phyloP scores from a whole-genome alignment of 2,888 invertebrate species.

The Dendrolimus houi region DNA sequence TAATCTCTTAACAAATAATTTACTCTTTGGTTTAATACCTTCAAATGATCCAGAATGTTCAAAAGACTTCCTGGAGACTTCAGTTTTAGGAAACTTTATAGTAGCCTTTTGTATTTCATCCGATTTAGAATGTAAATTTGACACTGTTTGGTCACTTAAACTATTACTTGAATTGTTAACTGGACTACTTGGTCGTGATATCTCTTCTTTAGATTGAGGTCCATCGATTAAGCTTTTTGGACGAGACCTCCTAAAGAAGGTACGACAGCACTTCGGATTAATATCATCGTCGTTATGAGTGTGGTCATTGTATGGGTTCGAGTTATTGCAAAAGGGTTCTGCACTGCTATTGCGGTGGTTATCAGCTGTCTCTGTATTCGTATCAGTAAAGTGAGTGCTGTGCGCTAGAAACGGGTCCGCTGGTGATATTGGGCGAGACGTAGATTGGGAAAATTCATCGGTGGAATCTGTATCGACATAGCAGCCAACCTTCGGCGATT shows the following conservation, averaged over 20 bases:
- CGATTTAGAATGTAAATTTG: constrained; percentile 49
- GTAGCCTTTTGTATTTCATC: constrained; percentile 64
- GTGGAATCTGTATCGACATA: constrained; percentile 67
- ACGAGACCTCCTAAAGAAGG: constrained; percentile 61
- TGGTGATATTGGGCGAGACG: constrained; percentile 66
- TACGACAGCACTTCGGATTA: constrained; percentile 59
- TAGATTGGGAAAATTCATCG: constrained; percentile 56
- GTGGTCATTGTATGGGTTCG: constrained; percentile 29
- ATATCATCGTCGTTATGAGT: constrained; percentile 46
- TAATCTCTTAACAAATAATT: constrained; percentile 64
- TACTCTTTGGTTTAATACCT: constrained; percentile 60
- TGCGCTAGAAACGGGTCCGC: constrained; percentile 66
- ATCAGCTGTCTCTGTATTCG: constrained; percentile 31
- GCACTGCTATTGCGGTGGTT: constrained; percentile 31
- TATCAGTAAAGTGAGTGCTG: constrained; percentile 47
- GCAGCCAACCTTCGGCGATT: constrained; percentile 72
- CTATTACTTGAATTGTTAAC: constrained; percentile 53
- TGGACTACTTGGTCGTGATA: constrained; percentile 54
- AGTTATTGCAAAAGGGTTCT: constrained; percentile 34
- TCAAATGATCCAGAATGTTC: constrained; percentile 69
- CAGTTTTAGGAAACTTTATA: constrained; percentile 56
- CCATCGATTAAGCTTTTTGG: constrained; percentile 59
- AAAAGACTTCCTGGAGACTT: constrained; percentile 54
- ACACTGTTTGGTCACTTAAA: constrained; percentile 49
- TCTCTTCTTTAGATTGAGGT: constrained; percentile 41